Conservation (phyloP, 2,888 invertebrate genomes). For the Lycocerus yunnanus region DNA sequence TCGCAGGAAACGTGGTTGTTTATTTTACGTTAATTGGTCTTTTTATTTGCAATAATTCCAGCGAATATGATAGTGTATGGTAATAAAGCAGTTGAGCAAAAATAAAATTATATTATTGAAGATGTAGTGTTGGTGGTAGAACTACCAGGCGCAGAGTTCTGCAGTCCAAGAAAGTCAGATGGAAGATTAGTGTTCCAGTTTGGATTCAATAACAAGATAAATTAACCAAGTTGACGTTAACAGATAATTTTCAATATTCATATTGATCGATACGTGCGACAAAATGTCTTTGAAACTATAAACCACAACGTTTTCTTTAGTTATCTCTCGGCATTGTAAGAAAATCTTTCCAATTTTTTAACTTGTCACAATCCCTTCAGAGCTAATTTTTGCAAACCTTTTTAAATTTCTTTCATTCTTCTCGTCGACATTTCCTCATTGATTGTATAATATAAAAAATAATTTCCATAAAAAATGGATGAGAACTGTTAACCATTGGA, state of each 20-base stretch:
- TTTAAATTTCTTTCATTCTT: neutral
- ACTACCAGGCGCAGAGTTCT: neutral
- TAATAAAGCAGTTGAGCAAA: conserved; percentile 48
- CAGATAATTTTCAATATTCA: neutral
- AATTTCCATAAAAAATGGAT: neutral
- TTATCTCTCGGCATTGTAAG: neutral
- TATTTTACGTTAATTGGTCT: conserved; percentile 91
- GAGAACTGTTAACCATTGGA: neutral
- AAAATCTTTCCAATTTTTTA: neutral
- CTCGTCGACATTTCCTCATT: neutral
- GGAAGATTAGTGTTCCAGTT: neutral
- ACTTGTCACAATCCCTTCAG: neutral
- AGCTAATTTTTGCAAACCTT: neutral
- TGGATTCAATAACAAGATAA: neutral
- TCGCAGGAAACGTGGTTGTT: conserved; percentile 89
- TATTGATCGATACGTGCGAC: neutral
- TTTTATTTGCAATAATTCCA: conserved; percentile 84
- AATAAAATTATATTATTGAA: neutral
- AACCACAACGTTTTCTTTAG: neutral
- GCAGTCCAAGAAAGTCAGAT: neutral
- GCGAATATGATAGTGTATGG: conserved; percentile 90
- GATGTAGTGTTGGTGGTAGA: neutral
- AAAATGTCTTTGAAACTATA: neutral
- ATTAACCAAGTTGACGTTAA: neutral
- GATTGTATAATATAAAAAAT: neutral